Conservation (phyloP, 2,113 vertebrate genomes). For the Hepsetus odoe region DNA sequence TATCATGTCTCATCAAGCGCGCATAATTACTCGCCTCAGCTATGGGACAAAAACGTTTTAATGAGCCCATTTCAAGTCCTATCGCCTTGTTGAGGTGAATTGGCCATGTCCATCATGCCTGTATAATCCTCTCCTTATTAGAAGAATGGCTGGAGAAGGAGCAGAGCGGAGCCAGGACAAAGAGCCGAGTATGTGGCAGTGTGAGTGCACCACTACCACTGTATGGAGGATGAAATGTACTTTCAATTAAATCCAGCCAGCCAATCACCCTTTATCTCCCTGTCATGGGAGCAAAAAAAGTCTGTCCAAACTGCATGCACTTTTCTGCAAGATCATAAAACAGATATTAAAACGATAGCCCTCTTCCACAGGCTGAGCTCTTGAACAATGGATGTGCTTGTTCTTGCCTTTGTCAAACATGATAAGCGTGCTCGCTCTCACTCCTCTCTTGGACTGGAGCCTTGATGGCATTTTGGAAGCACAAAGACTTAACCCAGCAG, state of each 20-base stretch:
- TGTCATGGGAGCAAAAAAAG: slow-evolving; percentile 35
- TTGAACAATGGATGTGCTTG: slow-evolving; percentile 47
- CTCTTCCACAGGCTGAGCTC: slow-evolving; percentile 41
- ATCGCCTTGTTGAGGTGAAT: slow-evolving; percentile 25
- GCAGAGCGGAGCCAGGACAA: slow-evolving; percentile 35
- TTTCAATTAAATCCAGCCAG: slow-evolving; percentile 61
- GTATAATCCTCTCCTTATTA: slow-evolving; percentile 52
- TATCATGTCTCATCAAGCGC: slow-evolving; percentile 19
- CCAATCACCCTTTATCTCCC: slow-evolving; percentile 52
- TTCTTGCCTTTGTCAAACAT: slow-evolving; percentile 34
- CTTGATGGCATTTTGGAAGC: slow-evolving; percentile 9
- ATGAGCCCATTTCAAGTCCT: slow-evolving; percentile 37
- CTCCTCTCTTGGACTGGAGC: slow-evolving; percentile 15
- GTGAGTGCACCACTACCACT: slow-evolving; percentile 27
- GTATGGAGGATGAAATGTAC: slow-evolving; percentile 46
- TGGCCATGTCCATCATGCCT: slow-evolving; percentile 37
- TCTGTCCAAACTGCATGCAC: background rate
- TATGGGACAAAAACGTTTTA: slow-evolving; percentile 21
- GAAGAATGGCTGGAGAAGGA: slow-evolving; percentile 36
- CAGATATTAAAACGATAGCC: slow-evolving; percentile 52
- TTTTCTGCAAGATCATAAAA: slow-evolving; percentile 51
- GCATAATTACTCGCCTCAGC: slow-evolving; percentile 11
- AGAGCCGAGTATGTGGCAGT: slow-evolving; percentile 31
- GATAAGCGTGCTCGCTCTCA: slow-evolving; percentile 14
- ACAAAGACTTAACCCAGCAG: slow-evolving; percentile 38